Percentiles rank a stretch among this genome's conserved stretches.
phyloP scores from a whole-genome alignment of 1,140 invertebrate species.

The Planococcus citri region DNA sequence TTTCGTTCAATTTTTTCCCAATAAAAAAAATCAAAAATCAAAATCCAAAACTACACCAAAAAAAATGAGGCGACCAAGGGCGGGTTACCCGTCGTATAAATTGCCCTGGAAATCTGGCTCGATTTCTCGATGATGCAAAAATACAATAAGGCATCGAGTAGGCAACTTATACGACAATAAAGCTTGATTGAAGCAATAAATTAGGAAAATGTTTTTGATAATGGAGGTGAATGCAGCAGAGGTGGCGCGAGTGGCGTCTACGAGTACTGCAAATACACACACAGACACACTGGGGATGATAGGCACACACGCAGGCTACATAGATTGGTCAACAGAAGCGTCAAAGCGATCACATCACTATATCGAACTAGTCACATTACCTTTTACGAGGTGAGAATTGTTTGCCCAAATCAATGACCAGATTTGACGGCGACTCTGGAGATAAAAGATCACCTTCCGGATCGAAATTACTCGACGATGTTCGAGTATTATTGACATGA shows the following conservation, averaged over 20 bases:
- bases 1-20: neutral
- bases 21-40: neutral
- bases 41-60: neutral
- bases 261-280: too few species aligned
- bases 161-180: neutral
- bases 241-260: too few species aligned
- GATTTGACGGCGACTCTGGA: neutral
- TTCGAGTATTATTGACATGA: neutral
- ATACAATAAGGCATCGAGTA: neutral
- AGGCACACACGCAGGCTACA: neutral
- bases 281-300: neutral
- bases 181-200: too few species aligned
- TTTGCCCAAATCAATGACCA: neutral
- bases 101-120: neutral
- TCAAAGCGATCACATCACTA: neutral
- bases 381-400: neutral
- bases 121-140: too few species aligned
- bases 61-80: neutral
- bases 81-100: neutral
- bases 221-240: too few species aligned
- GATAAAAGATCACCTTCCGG: neutral
- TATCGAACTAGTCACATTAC: too few species aligned
- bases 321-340: neutral
- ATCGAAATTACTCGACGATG: neutral
- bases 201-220: too few species aligned